Conservation (phyloP, 2,113 vertebrate genomes). For the Emydocephalus ijimae region DNA sequence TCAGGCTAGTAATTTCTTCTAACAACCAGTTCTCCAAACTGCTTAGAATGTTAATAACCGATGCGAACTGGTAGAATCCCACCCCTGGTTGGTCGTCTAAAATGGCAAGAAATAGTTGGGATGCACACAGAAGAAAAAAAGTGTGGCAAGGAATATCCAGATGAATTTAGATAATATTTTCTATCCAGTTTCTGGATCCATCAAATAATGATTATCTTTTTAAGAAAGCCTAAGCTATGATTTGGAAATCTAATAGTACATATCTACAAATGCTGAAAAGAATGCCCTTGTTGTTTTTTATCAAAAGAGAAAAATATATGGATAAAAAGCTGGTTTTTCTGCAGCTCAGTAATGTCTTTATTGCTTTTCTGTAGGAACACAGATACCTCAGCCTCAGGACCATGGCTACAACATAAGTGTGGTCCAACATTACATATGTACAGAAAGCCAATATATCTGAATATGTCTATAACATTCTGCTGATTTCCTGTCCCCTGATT, state of each 20-base stretch:
- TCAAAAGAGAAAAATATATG: not conserved
- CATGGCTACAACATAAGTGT: not conserved
- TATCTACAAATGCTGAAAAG: not conserved
- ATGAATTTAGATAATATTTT: not conserved
- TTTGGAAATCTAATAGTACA: not conserved
- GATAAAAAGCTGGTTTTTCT: not conserved
- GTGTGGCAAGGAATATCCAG: not conserved
- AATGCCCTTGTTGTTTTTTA: not conserved
- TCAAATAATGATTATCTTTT: not conserved
- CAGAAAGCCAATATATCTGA: not conserved
- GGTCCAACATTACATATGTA: not conserved
- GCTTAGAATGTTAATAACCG: no score
- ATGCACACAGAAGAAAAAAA: not conserved
- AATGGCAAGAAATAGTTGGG: not conserved
- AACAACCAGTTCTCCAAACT: no score
- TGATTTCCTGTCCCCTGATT: not conserved
- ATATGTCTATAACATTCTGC: not conserved
- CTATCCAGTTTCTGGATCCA: not conserved
- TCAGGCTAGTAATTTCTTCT: no score
- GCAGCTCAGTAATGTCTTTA: not conserved
- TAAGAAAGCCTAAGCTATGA: not conserved
- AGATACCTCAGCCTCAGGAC: not conserved
- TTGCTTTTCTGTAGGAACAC: not conserved
- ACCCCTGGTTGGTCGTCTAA: not conserved
- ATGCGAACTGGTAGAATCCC: no score